A percentile compares a stretch with the other conserved stretches of the same genome.
Evolutionary conservation across 2,888 invertebrate species (phyloP).

Genomic region (Ceriagrion tenellum): DNA sequence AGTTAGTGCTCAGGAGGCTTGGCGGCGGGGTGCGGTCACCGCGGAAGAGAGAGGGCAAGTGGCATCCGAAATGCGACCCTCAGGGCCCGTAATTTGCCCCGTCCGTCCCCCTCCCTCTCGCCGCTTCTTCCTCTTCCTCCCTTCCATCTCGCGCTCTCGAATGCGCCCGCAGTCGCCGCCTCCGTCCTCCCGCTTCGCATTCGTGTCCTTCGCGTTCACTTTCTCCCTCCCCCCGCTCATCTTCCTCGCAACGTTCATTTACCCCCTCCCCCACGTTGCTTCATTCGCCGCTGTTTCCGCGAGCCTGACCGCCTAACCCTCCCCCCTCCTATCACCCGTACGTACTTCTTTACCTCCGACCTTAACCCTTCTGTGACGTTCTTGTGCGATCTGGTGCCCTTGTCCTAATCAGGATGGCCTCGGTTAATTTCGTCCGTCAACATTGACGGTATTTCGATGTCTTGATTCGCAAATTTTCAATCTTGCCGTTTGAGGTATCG

Average conservation of each 20-base stretch:
- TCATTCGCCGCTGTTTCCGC: background rate
- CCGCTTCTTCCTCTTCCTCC: background rate
- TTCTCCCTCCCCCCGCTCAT: background rate
- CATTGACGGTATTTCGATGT: too few relatives aligned
- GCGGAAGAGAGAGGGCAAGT: slow-evolving; percentile 35
- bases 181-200: background rate
- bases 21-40: slow-evolving; percentile 50
- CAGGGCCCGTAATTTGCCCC: slow-evolving; percentile 54
- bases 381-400: too few relatives aligned
- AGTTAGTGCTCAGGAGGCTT: slow-evolving; percentile 16
- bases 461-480: too few relatives aligned
- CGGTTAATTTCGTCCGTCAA: too few relatives aligned
- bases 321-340: too few relatives aligned
- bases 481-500: too few relatives aligned
- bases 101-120: too few relatives aligned
- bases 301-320: too few relatives aligned
- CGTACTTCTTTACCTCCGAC: too few relatives aligned
- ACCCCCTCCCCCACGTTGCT: too few relatives aligned
- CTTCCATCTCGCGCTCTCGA: background rate
- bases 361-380: too few relatives aligned
- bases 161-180: background rate
- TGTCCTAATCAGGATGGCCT: too few relatives aligned
- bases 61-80: slow-evolving; percentile 56
- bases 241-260: background rate
- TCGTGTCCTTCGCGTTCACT: background rate